Evolutionary conservation across 2,888 invertebrate genomes (phyloP), one percentile per base, ranked within the genome.

Genomic region (Brachycybe producta): DNA sequence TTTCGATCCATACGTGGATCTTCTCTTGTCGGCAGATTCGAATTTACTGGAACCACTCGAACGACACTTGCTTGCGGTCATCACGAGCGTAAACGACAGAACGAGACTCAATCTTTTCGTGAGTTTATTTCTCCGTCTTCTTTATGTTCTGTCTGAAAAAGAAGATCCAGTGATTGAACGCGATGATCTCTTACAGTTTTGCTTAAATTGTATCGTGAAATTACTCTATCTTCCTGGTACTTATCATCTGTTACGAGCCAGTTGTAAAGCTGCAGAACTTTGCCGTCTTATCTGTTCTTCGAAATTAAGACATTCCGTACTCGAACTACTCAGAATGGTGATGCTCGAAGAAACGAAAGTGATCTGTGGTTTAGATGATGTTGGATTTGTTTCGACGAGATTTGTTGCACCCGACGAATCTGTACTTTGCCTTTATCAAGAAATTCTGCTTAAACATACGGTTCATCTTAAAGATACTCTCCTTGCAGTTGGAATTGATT

Each of bases 381-480:
- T 27, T 5, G n/a, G n/a, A n/a, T n/a, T n/a, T n/a, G n/a, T n/a
- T n/a, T n/a, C n/a, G 15, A 11, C 7, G 36, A 36, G 7, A 7
- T 7, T n/a, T 7, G 15, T n/a, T n/a, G 19, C 7, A 36, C n/a
- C 5, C 5, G 36, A 36, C 5, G 42, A 24, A 27, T 42, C 42
- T 3, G 27, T 28, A 15, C 15, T 42, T 13, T 19, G 28, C 11
- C 17, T 42, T 3, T 42, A 42, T 7, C 24, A 46, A 8, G 36
- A 24, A 36, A 32, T 46, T 24, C 35, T 46, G 11, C 15, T 46
- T 17, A 13, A 38, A 3, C 46, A 46, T 17, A 46, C 46, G 23
- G 15, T 1, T 8, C n/a, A n/a, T n/a, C n/a, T n/a, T n/a, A n/a
- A n/a, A n/a, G n/a, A 15, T 36, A 15, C n/a, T 36, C 15, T 11